phyloP scores from a whole-genome alignment of 2,797 vertebrate genomes.

The Macroramphosus scolopax region DNA sequence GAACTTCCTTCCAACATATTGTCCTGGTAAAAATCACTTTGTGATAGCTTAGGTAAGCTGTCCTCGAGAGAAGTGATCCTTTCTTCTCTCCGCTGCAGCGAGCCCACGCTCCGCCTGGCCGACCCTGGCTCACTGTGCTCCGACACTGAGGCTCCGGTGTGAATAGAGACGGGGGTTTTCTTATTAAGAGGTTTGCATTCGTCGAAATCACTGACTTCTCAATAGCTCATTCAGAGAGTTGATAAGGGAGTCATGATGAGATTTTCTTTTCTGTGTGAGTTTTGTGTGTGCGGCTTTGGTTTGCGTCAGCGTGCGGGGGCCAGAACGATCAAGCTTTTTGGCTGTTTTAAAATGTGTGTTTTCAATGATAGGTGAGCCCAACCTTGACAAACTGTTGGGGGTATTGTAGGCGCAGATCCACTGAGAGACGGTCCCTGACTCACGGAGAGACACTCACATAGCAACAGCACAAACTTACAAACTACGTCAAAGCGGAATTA shows the following conservation, averaged over 20 bases:
- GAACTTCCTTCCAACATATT: constrained; percentile 6
- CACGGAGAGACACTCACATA: constrained; percentile 7
- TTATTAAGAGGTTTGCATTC: constrained; percentile 42
- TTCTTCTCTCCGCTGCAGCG: constrained; percentile 48
- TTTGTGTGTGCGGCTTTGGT: too few relatives aligned
- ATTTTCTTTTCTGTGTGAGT: too few relatives aligned
- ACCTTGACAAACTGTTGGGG: constrained; percentile 51
- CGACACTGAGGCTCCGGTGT: constrained; percentile 29
- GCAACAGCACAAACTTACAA: constrained; percentile 3
- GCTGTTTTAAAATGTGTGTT: too few relatives aligned
- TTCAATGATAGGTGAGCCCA: constrained; percentile 39
- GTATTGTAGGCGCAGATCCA: constrained; percentile 34
- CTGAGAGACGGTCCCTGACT: constrained; percentile 34
- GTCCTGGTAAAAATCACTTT: constrained; percentile 41
- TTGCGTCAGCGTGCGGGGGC: not conserved
- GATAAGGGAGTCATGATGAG: constrained; percentile 32
- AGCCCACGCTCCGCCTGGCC: constrained; percentile 50
- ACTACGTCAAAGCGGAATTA: constrained; percentile 6
- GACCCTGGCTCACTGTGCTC: constrained; percentile 42
- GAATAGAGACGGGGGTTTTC: constrained; percentile 46
- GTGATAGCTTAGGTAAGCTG: constrained; percentile 47
- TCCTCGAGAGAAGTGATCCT: constrained; percentile 61
- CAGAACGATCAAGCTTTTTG: too few relatives aligned
- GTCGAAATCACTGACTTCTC: constrained; percentile 49
- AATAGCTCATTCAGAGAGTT: constrained; percentile 39